Percentiles rank a stretch among this genome's conserved stretches.
phyloP scores from a whole-genome alignment of 2,797 vertebrate species.

The Emydoidea blandingii region DNA sequence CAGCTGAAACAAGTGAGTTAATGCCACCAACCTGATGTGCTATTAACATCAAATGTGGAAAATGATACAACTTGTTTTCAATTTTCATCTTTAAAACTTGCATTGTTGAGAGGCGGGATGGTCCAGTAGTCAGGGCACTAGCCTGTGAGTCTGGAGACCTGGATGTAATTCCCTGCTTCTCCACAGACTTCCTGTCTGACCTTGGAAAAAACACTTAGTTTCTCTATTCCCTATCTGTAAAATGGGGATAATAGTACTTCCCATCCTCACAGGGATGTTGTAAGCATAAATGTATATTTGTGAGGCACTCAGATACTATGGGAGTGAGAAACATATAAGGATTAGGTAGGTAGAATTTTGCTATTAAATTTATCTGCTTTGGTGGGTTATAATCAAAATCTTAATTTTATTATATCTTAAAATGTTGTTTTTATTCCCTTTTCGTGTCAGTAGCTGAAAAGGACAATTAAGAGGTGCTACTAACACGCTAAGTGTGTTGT shows the following conservation, averaged over 20 bases:
- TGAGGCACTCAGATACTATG: background rate
- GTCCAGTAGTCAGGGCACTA: background rate
- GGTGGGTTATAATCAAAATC: background rate
- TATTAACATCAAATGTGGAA: background rate
- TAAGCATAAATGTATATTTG: background rate
- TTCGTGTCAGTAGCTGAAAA: background rate
- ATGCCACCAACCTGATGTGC: background rate
- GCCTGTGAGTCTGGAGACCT: background rate
- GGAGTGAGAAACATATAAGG: background rate
- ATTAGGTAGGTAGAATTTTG: background rate
- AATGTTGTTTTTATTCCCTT: background rate
- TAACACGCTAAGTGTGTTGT: background rate
- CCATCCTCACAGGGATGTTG: background rate
- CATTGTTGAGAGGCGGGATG: background rate
- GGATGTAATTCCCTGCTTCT: background rate
- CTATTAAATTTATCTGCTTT: background rate
- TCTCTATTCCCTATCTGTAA: background rate
- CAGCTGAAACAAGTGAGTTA: background rate
- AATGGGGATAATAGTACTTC: background rate
- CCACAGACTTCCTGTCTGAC: background rate
- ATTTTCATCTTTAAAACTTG: conserved; percentile 1
- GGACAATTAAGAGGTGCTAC: background rate
- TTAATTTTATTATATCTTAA: background rate
- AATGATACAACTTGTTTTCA: background rate
- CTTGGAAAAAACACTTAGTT: background rate